A percentile compares a stretch with the other conserved stretches of the same genome.
phyloP scores from a whole-genome alignment of 2,888 invertebrate genomes.

The Agonopterix heracliana region DNA sequence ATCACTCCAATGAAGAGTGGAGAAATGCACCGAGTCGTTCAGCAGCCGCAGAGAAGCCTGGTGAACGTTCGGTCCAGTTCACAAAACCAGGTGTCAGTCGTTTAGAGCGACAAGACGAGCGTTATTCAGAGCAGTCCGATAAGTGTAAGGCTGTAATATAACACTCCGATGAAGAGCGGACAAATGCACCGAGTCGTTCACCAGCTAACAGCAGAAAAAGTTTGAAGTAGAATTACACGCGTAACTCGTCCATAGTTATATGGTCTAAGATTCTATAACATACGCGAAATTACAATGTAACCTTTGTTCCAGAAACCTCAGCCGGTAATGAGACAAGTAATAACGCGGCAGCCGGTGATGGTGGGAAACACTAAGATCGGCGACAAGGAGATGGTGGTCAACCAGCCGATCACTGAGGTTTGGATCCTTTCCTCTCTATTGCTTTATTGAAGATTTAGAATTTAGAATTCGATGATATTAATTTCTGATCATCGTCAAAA shows the following conservation, averaged over 20 bases:
- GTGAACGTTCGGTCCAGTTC: conserved; percentile 25
- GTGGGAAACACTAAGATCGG: conserved; percentile 68
- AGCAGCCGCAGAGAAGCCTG: conserved; percentile 43
- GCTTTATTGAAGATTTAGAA: too few relatives aligned
- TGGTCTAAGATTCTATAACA: too few relatives aligned
- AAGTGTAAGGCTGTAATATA: conserved; percentile 16
- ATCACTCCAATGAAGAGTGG: conserved; percentile 44
- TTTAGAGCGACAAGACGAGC: conserved; percentile 38
- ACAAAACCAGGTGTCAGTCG: conserved; percentile 26
- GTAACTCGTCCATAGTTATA: too few relatives aligned
- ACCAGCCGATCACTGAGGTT: conserved; percentile 50
- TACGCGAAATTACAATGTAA: neutral
- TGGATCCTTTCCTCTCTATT: neutral
- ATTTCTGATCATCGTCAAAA: too few relatives aligned
- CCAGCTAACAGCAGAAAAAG: too few relatives aligned
- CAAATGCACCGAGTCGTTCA: conserved; percentile 45
- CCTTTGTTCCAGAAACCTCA: conserved; percentile 34
- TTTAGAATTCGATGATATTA: too few relatives aligned
- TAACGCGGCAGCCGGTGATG: conserved; percentile 66
- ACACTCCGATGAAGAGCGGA: conserved; percentile 44
- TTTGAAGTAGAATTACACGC: too few relatives aligned
- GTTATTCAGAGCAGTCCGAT: conserved; percentile 46
- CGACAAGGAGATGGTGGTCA: conserved; percentile 59
- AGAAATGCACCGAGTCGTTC: conserved; percentile 43
- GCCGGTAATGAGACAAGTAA: conserved; percentile 60